Base-by-base conservation (phyloP, 2,113 vertebrate genomes). In the Perca fluviatilis region DNA sequence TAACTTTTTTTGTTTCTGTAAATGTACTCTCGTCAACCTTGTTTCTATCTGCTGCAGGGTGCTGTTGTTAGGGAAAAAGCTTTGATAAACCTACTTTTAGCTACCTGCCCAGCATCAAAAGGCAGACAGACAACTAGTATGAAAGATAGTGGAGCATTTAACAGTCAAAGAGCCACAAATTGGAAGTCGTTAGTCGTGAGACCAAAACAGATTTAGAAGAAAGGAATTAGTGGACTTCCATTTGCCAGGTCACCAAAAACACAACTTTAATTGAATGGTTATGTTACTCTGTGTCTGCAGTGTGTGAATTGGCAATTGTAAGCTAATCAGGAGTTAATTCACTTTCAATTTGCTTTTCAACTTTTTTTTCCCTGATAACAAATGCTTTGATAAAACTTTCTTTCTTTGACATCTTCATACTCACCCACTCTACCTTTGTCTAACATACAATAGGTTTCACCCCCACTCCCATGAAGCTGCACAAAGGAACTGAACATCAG, bases 371-470 rank as follows among this genome's bases (percentile, higher is more conserved):
- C 36, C 2, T 47, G 12, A 6, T 12, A 13, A 50, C 54, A 47
- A 30, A 21, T 4, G 18, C 56, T 60, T n/a, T 19, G 5, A 27
- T 57, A 1, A 16, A 21, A 63, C 19, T n/a, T 49, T 33, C 14
- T 47, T 69, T 46, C 50, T 54, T 60, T 40, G 51, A 51, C 50
- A 50, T 58, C 56, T 25, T 62, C 43, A 49, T 19, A 54, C 53
- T 56, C 27, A 62, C 30, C 69, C 57, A 74, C 33, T 51, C n/a
- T 40, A 53, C 40, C 46, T 62, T 67, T 73, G 19, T 80, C 47
- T n/a, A 64, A 68, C 50, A 53, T 47, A 73, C 23, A 62, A 74
- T 19, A 50, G 46, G 49, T 54, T 27, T 46, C 49, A 53, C 54
- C 62, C 57, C 18, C 7, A 15, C 60, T 71, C 21, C 23, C 12